Base-by-base conservation (phyloP, 2,113 vertebrate species). In the Rhadina sibilatrix region DNA sequence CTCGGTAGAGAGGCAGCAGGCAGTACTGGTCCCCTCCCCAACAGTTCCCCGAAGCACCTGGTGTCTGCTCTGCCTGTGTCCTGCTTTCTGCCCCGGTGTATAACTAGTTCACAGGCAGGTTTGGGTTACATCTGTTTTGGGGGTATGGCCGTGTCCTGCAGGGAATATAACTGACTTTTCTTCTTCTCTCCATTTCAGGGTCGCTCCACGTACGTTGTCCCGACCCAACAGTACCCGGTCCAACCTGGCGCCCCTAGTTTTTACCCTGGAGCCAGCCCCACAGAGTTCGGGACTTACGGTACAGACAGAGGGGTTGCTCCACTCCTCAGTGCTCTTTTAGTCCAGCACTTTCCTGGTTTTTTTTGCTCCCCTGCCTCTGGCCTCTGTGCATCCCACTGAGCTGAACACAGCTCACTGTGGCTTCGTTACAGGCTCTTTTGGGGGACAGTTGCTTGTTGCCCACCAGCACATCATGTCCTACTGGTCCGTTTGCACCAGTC, bases 281-380 rank as follows among this genome's bases (percentile, higher is more conserved):
- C 99, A 84, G 99, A 99, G 83, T 99, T 99, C 70, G 98, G 99
- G 98, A 98, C 98, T 97, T 99, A 99, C 91, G 98, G 99, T 99
- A 98, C 98, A 98, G 60, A n/a, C 2, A 2, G 12, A 59, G 30
- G 46, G 21, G 4, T 82, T 83, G 24, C 33, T 59, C 24, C 13
- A 15, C 24, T 89, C 12, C 21, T 27, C 0, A 0, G 17, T 71
- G 42, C 38, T 83, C 47, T 92, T 69, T 56, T 8, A 42, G 56
- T 46, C 13, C 46, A 44, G 6, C 12, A 10, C 11, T 46, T 31
- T 2, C 3, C 10, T 1, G 0, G n/a, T n/a, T 27, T 56, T 23
- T 65, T 57, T 70, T 54, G 4, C 3, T 70, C 12, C 31, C 11
- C 6, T 66, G 35, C 15, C 11, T 56, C 44, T 71, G 46, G 47